A percentile compares a stretch with the other conserved stretches of the same genome.
Conservation (phyloP, 2,888 invertebrate genomes). For the Syrista parreyssii region DNA sequence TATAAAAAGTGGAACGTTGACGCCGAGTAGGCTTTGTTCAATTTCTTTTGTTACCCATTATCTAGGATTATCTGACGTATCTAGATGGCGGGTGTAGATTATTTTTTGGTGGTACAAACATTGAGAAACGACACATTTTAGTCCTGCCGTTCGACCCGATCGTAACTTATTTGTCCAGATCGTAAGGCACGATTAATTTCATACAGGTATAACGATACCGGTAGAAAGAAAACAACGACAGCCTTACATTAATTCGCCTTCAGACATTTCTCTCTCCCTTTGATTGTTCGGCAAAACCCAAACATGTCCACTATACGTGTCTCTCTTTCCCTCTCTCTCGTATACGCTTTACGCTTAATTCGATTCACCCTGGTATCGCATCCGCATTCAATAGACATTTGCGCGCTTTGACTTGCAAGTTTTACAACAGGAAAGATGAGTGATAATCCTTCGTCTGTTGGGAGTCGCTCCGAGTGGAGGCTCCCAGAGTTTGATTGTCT, state of each 20-base stretch:
- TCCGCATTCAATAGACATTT: not conserved
- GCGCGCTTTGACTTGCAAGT: not conserved
- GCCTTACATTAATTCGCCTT: not conserved
- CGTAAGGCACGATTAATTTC: not conserved
- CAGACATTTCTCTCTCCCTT: not conserved
- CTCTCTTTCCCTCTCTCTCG: not conserved
- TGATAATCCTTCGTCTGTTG: conserved; percentile 44
- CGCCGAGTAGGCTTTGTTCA: conserved; percentile 1
- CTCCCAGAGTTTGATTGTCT: conserved; percentile 66
- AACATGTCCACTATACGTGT: no score
- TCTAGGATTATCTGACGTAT: not conserved
- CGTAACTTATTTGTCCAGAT: not conserved
- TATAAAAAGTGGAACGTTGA: conserved; percentile 8
- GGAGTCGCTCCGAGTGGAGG: conserved; percentile 53
- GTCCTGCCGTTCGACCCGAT: not conserved
- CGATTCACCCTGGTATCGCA: not conserved
- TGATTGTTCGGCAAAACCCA: no score
- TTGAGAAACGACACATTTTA: not conserved
- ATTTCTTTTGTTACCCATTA: not conserved
- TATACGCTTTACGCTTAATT: not conserved
- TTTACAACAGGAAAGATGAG: conserved; percentile 9
- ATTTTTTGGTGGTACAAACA: not conserved
- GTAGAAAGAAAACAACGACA: not conserved
- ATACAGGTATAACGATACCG: not conserved
- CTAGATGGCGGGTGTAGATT: not conserved